A percentile compares a stretch with the other conserved stretches of the same genome.
Conservation (phyloP, 2,888 invertebrate genomes). For the Chrysodeixis includens region DNA sequence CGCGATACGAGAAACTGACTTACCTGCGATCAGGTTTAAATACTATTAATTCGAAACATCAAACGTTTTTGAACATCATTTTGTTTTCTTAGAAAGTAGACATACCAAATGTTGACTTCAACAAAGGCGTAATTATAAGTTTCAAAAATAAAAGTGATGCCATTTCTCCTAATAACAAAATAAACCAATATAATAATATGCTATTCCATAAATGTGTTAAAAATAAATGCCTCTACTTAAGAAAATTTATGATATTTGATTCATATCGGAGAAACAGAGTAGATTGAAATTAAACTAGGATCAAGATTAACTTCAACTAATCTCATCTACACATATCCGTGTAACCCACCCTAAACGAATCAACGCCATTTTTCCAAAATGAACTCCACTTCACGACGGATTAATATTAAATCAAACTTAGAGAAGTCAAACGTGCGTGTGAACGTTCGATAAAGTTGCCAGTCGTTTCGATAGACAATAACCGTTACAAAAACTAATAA, state of each 20-base stretch:
- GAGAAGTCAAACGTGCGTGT: constrained; percentile 47
- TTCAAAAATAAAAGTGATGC: no score
- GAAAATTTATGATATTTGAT: no score
- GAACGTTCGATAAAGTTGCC: constrained; percentile 42
- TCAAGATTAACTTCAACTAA: not conserved
- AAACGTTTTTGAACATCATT: no score
- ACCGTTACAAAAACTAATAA: constrained; percentile 45
- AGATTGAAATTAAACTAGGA: not conserved
- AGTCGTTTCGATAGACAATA: constrained; percentile 46
- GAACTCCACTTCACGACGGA: constrained; percentile 45
- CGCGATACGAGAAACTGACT: not conserved
- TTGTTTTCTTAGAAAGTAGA: no score
- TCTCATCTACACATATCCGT: not conserved
- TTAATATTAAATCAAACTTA: constrained; percentile 58
- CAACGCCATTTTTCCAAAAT: constrained; percentile 27
- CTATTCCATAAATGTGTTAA: no score
- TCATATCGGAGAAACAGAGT: no score
- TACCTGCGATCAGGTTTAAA: not conserved
- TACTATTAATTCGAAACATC: no score
- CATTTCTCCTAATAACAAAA: no score
- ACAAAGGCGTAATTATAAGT: no score
- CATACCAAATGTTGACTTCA: no score
- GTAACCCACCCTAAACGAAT: constrained; percentile 29
- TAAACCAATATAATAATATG: no score
- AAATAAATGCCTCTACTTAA: no score